Conservation (phyloP, 2,797 vertebrate genomes). For the Psittacula derbiana region DNA sequence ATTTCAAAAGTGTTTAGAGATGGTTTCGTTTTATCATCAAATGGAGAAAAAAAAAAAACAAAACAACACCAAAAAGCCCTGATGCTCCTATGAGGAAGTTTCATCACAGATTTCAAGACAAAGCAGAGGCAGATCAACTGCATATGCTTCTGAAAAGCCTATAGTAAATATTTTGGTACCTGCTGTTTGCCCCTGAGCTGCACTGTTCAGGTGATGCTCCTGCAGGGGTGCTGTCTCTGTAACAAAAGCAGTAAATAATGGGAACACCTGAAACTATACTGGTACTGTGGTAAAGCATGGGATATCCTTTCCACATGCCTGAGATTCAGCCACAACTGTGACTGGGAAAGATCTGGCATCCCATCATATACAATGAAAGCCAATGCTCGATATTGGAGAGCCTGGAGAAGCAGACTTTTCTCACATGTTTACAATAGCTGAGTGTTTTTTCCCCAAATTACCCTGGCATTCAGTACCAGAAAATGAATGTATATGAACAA, state of each 20-base stretch:
- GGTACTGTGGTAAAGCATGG: not conserved
- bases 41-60: not conserved
- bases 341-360: not conserved
- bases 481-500: not conserved
- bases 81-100: not conserved
- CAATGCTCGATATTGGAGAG: not conserved
- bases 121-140: not conserved
- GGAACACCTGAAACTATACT: not conserved
- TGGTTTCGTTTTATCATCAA: not conserved
- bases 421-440: not conserved
- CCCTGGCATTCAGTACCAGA: not conserved
- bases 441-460: not conserved
- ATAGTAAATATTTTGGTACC: not conserved
- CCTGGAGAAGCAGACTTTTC: not conserved
- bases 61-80: not conserved
- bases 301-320: not conserved
- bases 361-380: not conserved
- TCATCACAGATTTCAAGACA: not conserved
- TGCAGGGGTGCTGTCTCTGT: not conserved
- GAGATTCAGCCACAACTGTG: not conserved
- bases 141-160: not conserved
- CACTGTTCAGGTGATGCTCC: not conserved
- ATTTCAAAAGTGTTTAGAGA: not conserved
- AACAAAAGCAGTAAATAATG: not conserved
- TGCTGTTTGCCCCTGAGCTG: not conserved